Evolutionary conservation across 2,797 vertebrate genomes (phyloP).

Genomic region (Silurus aristotelis): DNA sequence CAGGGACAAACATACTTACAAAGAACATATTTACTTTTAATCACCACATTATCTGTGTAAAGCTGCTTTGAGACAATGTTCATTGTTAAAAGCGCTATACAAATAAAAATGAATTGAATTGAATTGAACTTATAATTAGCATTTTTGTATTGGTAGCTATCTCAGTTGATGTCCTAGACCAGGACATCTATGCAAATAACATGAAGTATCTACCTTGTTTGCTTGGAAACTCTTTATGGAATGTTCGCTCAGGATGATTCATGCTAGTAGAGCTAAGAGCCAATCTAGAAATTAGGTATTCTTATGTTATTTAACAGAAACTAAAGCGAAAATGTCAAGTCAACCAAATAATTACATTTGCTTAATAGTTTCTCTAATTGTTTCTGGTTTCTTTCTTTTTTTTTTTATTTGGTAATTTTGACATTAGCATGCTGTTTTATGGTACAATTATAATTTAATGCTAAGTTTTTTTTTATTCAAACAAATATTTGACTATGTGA

Average conservation of each 20-base stretch:
- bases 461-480: background rate
- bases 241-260: too few species aligned
- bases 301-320: too few species aligned
- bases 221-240: background rate
- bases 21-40: too few species aligned
- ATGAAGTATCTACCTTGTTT: background rate
- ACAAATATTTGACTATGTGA: background rate
- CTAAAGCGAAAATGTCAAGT: too few species aligned
- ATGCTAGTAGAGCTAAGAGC: background rate
- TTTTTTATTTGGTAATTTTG: background rate
- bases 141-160: background rate
- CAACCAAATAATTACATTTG: background rate
- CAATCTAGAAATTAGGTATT: background rate
- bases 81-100: too few species aligned
- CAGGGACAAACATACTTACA: too few species aligned
- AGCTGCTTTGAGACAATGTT: too few species aligned
- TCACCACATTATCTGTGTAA: too few species aligned
- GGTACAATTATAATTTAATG: background rate
- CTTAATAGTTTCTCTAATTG: background rate
- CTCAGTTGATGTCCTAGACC: background rate
- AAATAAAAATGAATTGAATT: too few species aligned
- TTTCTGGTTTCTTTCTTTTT: too few species aligned
- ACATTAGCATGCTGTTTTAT: background rate
- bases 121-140: too few species aligned
- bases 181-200: background rate